Base-by-base conservation (phyloP, 2,797 vertebrate genomes). In the Alfaro cultratus region DNA sequence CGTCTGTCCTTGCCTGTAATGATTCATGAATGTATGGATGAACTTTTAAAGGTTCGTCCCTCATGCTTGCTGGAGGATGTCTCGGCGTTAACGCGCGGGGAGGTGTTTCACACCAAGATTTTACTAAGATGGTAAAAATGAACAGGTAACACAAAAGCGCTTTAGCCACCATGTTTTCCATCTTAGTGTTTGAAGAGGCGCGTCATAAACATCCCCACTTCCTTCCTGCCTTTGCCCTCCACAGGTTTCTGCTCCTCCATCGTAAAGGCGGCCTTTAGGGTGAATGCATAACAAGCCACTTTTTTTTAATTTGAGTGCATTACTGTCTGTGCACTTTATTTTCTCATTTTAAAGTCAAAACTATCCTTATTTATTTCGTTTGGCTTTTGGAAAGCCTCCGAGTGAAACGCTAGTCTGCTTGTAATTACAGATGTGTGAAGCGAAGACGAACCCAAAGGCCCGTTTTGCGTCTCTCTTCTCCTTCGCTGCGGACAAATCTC, bases 1-100 rank as follows among this genome's bases (percentile, higher is more conserved):
- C 68, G 8, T 29, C 26, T 4, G 41, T 71, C 13, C 26, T 16
- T 0, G 5, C 13, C 26, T 29, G 26, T 26, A 74, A 78, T 60
- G 1, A 77, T 76, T 89, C 78, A 82, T 92, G 92, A 96, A 95
- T 95, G 94, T 47, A 80, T 57, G 60, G 51, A 76, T 70, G 11
- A 39, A 43, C 18, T 46, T 15, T 46, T 46, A 4, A 15, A 15
- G 4, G 13, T 15, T 46, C 13, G 4, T 46, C 45, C 45, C 72
- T 78, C 1, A 0, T n/a, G 3, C 62, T 62, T 31, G 1, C 41
- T 31, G n/a, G 55, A 41, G 43, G 31, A 29, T 7, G 57, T 57
- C 5, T 18, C 23, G 13, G 1, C 1, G n/a, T 57, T 29, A 6
- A 15, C 5, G 15, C 29, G 15, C 23, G 2, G 29, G 57, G 57